Evolutionary conservation across 1,140 invertebrate species (phyloP).

Genomic region (Calosoma granatense): DNA sequence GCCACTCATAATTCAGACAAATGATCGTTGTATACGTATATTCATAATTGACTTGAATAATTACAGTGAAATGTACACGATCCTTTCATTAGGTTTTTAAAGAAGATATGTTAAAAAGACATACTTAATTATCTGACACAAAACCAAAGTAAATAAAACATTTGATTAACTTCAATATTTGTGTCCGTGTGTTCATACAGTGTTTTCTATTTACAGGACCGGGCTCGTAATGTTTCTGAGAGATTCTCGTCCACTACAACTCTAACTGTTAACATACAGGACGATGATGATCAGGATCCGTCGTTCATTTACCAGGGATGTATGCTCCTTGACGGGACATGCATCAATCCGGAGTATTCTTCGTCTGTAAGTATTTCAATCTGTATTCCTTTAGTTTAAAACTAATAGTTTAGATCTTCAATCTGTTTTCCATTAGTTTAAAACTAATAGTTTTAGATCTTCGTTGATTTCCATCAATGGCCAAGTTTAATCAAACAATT

Average conservation of each 20-base stretch:
- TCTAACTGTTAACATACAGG: slow-evolving; percentile 72
- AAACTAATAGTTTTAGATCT: slow-evolving; percentile 1
- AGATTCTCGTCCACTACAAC: slow-evolving; percentile 73
- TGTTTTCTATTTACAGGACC: slow-evolving; percentile 52
- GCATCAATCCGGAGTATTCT: slow-evolving; percentile 73
- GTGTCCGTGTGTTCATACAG: slow-evolving; percentile 3
- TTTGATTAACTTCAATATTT: not conserved
- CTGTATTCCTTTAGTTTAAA: slow-evolving; percentile 9
- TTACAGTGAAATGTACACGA: too few relatives aligned
- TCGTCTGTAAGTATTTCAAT: slow-evolving; percentile 43
- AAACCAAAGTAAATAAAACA: not conserved
- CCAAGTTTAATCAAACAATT: slow-evolving; percentile 9
- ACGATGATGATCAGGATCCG: slow-evolving; percentile 82
- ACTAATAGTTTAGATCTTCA: not conserved
- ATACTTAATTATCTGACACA: too few relatives aligned
- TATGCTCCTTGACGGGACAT: slow-evolving; percentile 63
- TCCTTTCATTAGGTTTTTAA: too few relatives aligned
- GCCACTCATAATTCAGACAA: too few relatives aligned
- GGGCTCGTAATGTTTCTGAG: slow-evolving; percentile 61
- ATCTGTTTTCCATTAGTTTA: slow-evolving; percentile 6
- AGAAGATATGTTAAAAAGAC: too few relatives aligned
- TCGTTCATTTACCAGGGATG: slow-evolving; percentile 79
- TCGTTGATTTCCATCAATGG: slow-evolving; percentile 11
- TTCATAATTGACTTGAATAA: too few relatives aligned
- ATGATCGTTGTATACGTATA: too few relatives aligned